Evolutionary conservation across 2,113 vertebrate species (phyloP), one percentile per base, ranked within the genome.

Genomic region (Misgurnus mizolepis): DNA sequence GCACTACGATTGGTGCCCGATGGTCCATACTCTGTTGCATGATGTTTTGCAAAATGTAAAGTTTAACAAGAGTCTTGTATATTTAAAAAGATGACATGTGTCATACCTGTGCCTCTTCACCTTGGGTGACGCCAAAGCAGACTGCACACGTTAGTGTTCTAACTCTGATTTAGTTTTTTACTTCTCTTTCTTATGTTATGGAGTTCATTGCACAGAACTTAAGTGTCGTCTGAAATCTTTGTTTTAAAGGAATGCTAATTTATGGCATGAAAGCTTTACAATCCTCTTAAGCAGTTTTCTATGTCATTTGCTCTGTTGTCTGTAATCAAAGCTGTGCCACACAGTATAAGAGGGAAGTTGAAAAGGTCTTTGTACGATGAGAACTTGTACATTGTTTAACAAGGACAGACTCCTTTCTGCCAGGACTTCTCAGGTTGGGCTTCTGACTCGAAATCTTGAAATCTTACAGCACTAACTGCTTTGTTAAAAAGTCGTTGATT

Each of bases 61-160:
- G 50, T 69, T 66, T 64, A 80, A 61, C 22, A 58, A 53, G 22
- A 50, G 60, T 79, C 40, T 76, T 43, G 61, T 64, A 69, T 71
- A 40, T 55, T 64, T 22, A 61, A 14, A 45, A 3, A 74, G 40
- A 40, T 55, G 7, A 34, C 6, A 43, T 6, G 67, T 50, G 27
- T 49, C 12, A 18, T 75, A 75, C 12, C 86, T 88, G 90, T 91
- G 90, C 88, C 91, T 93, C 90, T 89, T 92, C 91, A 88, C 89
- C 88, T 82, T 87, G 86, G 85, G 90, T 88, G 82, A 90, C 90
- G 92, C 92, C 92, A 93, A 93, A 93, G 91, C 90, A 89, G 92
- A 93, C 92, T 93, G 92, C 92, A 91, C 83, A 89, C 87, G 85
- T 87, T 89, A n/a, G n/a, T 88, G 86, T 15, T 9, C 79, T 75